Percentiles rank a stretch among this genome's conserved stretches.
phyloP scores from a whole-genome alignment of 1,140 invertebrate species.

The Halesus radiatus region DNA sequence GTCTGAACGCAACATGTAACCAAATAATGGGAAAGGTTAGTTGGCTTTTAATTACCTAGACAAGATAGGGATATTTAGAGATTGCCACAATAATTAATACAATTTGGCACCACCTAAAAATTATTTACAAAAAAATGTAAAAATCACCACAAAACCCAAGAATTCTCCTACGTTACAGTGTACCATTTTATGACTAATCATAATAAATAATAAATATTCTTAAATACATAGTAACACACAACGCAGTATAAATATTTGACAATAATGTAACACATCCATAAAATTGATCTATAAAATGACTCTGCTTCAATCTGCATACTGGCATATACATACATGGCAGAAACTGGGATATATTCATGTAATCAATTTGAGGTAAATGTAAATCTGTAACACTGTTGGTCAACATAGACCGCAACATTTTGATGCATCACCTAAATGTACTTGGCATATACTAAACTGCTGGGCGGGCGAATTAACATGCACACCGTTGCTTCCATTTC shows the following conservation, averaged over 20 bases:
- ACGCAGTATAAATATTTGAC: slow-evolving; percentile 45
- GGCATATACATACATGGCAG: neutral
- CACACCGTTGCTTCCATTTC: too few species aligned
- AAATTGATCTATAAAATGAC: slow-evolving; percentile 45
- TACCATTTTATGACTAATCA: slow-evolving; percentile 20
- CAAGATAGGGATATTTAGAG: slow-evolving; percentile 41
- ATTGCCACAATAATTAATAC: slow-evolving; percentile 46
- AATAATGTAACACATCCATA: slow-evolving; percentile 52
- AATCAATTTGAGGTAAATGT: slow-evolving; percentile 32
- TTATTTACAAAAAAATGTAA: slow-evolving; percentile 32
- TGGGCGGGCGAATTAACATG: neutral
- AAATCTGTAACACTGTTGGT: slow-evolving; percentile 50
- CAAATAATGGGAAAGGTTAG: slow-evolving; percentile 45
- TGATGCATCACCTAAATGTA: slow-evolving; percentile 71
- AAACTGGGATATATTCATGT: slow-evolving; percentile 8
- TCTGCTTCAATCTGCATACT: neutral
- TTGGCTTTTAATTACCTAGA: slow-evolving; percentile 32
- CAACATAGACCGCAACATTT: slow-evolving; percentile 76
- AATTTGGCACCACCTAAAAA: slow-evolving; percentile 55
- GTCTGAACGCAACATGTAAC: slow-evolving; percentile 32
- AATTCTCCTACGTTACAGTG: slow-evolving; percentile 3
- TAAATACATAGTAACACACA: slow-evolving; percentile 43
- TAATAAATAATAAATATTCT: slow-evolving; percentile 45
- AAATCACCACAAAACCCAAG: slow-evolving; percentile 26
- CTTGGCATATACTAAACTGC: slow-evolving; percentile 65